These are phyloP conservation scores for Gortyna flavago DNA, from an alignment of 2,888 invertebrate genomes.

Conservation along the genomic window DNA sequence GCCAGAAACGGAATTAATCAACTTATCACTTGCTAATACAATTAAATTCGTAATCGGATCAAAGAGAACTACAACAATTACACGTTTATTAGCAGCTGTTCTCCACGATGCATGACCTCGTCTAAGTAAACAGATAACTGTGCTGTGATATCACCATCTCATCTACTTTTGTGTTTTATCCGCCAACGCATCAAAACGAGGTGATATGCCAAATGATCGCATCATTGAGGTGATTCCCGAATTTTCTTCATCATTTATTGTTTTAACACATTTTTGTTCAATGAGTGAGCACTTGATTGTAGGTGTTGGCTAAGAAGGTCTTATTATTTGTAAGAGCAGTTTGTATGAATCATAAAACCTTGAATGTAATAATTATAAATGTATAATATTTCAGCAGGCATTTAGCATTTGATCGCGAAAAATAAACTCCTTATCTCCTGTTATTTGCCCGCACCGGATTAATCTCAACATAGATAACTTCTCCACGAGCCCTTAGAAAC, in stretches of 20 bases:
- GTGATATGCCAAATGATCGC: constrained; percentile 48
- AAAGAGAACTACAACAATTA: constrained; percentile 41
- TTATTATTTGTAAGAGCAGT: background rate
- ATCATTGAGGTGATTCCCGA: constrained; percentile 42
- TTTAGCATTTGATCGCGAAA: background rate
- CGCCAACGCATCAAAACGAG: constrained; percentile 26
- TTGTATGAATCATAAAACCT: background rate
- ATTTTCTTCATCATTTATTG: constrained; percentile 20
- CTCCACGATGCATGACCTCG: constrained; percentile 48
- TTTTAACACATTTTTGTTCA: constrained; percentile 23
- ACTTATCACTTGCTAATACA: constrained; percentile 32
- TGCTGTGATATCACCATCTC: constrained; percentile 58
- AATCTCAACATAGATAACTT: background rate
- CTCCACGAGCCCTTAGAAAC: background rate
- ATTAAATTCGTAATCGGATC: constrained; percentile 31
- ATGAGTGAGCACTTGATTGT: constrained; percentile 19
- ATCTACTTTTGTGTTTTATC: constrained; percentile 8
- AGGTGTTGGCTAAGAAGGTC: constrained; percentile 3
- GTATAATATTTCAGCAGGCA: background rate
- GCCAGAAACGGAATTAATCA: constrained; percentile 16
- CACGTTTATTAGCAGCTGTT: constrained; percentile 37
- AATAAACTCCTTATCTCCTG: no score
- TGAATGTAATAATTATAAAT: background rate
- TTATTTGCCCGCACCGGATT: background rate
- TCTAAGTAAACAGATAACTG: constrained; percentile 59